Percentiles rank a stretch among this genome's conserved stretches.
These are phyloP conservation scores for Chloroceryle amazona DNA, from an alignment of 2,797 vertebrate genomes.

Conservation along the genomic window DNA sequence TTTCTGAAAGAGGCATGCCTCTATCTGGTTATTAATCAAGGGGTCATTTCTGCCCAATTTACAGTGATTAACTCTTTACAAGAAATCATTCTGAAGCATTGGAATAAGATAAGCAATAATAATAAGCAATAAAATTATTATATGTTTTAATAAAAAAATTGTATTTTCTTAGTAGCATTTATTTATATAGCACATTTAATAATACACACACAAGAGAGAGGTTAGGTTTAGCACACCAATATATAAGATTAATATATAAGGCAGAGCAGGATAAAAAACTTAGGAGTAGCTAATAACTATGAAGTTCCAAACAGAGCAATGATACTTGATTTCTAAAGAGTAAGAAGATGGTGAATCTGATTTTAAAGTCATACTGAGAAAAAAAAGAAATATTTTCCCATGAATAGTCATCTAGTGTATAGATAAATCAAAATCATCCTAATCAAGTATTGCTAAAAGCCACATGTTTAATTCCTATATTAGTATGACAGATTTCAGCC, in stretches of 20 bases:
- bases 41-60: slow-evolving; percentile 43
- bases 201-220: background rate
- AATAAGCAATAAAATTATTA: background rate
- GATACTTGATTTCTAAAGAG: background rate
- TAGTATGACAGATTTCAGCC: background rate
- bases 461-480: background rate
- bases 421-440: background rate
- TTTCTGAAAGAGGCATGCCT: slow-evolving; percentile 22
- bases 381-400: background rate
- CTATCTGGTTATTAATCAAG: slow-evolving; percentile 46
- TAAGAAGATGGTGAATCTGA: background rate
- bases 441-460: background rate
- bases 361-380: background rate
- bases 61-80: slow-evolving; percentile 10
- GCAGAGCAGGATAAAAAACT: background rate
- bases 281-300: background rate
- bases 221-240: background rate
- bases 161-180: background rate
- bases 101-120: background rate
- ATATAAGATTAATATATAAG: background rate
- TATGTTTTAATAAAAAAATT: background rate
- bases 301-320: background rate
- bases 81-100: background rate
- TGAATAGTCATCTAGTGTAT: background rate
- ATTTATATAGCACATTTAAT: background rate